A percentile compares a stretch with the other conserved stretches of the same genome.
Conservation (phyloP, 2,797 vertebrate species). For the Loris lydekkerianus region DNA sequence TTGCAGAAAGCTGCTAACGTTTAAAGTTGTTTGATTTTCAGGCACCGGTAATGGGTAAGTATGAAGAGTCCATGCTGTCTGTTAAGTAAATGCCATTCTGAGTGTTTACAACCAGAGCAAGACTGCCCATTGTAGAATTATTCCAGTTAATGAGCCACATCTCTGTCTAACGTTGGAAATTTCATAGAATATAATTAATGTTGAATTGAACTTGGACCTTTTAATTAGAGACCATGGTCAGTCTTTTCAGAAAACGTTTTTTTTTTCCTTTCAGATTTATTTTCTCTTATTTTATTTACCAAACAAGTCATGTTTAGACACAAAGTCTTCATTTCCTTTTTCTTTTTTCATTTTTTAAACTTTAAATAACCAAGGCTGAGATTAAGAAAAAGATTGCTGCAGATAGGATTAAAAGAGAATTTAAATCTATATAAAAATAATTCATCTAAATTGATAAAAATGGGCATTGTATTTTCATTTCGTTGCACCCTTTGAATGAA, state of each 20-base stretch:
- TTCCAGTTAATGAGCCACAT: constrained; percentile 17
- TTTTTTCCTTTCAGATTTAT: constrained; percentile 41
- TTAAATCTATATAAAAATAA: constrained; percentile 41
- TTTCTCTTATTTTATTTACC: constrained; percentile 59
- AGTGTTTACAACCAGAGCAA: constrained; percentile 28
- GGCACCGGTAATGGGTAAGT: constrained; percentile 88
- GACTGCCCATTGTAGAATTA: constrained; percentile 29
- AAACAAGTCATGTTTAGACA: constrained; percentile 60
- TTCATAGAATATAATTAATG: neutral
- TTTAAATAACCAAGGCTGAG: constrained; percentile 12
- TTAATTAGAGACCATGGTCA: neutral
- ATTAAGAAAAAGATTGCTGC: neutral
- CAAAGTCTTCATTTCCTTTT: constrained; percentile 57
- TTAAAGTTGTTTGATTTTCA: constrained; percentile 90
- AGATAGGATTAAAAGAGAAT: constrained; percentile 30
- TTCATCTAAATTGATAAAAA: constrained; percentile 23
- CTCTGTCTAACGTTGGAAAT: constrained; percentile 50
- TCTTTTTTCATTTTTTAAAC: neutral
- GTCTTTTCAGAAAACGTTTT: constrained; percentile 16
- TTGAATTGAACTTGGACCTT: constrained; percentile 52
- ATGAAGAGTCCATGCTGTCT: constrained; percentile 88
- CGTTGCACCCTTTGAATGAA: neutral
- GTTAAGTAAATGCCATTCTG: constrained; percentile 88
- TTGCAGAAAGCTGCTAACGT: constrained; percentile 95
- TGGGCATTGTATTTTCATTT: neutral